Base-by-base conservation (phyloP, 2,888 invertebrate genomes). In the Dicroscelio sp. region DNA sequence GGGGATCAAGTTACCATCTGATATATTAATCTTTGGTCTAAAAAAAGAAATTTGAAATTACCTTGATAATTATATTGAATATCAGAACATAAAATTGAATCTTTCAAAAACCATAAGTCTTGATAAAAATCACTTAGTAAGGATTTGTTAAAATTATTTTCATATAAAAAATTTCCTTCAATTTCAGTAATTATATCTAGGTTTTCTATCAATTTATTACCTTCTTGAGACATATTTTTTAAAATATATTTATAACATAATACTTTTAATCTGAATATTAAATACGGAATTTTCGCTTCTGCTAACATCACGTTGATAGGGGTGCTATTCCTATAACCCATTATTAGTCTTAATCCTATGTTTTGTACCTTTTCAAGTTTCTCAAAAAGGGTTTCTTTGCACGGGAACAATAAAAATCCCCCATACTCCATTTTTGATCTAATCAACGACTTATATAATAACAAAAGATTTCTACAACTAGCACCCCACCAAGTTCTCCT, bases 261-360 rank as follows among this genome's bases (percentile, higher is more conserved):
- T 4, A 31, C 20, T 35, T 71, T 12, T 31, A 88, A 58, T 82
- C 87, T 84, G 4, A 33, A 35, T 65, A 76, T 2, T 6, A 88
- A 17, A 20, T 20, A 58, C 0, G 87, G 67, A 0, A 85, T 76
- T 67, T 85, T 88, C 0, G 86, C 12, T 86, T 88, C 83, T 20
- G 75, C 79, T 0, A 79, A 17, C 14, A 91, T 84, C 27, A 85
- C 78, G 43, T 92, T 92, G 2, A 85, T 88, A 2, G 79, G 91
- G 1, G 91, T 92, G 30, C 80, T 80, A 20, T 75, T 83, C 10
- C 87, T 25, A 31, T 73, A 89, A 14, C 89, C 91, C 48, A 89
- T 38, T 17, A 48, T 75, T 17, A 89, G 17, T 82, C 85, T 79
- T 3, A 90, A 33, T 6, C 69, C 75, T 58, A 52, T 23, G 43